These are phyloP conservation scores for Eunapius fragilis DNA, from an alignment of 37 sponge, comb jelly and placozoan genomes.

Conservation along the genomic window DNA sequence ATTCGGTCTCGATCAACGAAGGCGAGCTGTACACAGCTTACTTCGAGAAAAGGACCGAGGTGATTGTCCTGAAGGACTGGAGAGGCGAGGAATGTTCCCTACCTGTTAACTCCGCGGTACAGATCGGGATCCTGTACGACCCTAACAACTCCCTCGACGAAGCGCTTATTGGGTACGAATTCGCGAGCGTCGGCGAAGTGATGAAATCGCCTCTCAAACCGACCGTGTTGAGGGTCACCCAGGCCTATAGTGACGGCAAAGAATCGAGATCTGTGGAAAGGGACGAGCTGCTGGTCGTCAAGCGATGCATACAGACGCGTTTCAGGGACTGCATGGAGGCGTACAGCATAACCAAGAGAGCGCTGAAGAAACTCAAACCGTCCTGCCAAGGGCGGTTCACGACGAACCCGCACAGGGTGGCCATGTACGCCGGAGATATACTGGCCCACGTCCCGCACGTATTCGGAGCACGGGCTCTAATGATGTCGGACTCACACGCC, in stretches of 20 bases:
- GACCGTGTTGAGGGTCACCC: background rate
- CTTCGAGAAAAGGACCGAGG: constrained; percentile 32
- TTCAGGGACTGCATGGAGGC: background rate
- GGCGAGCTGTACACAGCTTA: constrained; percentile 34
- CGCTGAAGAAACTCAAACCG: background rate
- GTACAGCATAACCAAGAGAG: background rate
- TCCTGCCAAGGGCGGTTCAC: background rate
- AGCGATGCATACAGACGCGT: background rate
- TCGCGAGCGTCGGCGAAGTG: background rate
- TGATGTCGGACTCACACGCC: background rate
- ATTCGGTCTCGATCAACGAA: background rate
- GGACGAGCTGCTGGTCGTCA: background rate
- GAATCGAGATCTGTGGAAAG: background rate
- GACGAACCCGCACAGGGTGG: background rate
- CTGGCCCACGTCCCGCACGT: background rate
- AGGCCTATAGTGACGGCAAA: background rate
- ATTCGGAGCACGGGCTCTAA: background rate
- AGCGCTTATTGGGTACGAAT: constrained; percentile 30
- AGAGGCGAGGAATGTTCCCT: constrained; percentile 8
- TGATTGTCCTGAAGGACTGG: constrained; percentile 26
- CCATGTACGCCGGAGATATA: background rate
- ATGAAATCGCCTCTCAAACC: background rate
- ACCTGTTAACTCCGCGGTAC: constrained; percentile 25
- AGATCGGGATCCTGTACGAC: constrained; percentile 39
- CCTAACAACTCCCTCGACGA: constrained; percentile 19